Evolutionary conservation across 2,797 vertebrate species (phyloP).

Genomic region (Champsocephalus gunnari): DNA sequence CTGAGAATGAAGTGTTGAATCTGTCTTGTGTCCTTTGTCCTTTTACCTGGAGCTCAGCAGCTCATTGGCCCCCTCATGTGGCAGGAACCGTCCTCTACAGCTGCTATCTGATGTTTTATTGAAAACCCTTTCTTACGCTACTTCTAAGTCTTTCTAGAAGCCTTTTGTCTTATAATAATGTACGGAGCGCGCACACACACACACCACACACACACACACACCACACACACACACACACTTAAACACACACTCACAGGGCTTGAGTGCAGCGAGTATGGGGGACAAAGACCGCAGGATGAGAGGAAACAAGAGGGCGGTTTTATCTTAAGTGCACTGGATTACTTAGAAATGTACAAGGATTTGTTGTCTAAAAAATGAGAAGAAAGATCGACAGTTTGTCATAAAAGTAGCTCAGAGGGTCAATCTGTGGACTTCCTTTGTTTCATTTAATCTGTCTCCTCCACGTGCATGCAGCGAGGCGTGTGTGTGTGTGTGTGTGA

Average conservation of each 20-base stretch:
- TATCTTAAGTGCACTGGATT: conserved; percentile 39
- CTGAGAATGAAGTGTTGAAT: conserved; percentile 60
- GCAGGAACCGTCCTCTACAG: conserved; percentile 45
- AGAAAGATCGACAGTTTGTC: not conserved
- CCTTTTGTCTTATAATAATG: conserved; percentile 50
- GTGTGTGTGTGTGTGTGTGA: conserved; percentile 3
- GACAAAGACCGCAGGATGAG: not conserved
- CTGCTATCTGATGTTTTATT: not conserved
- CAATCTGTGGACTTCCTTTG: conserved; percentile 13
- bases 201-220: conserved; percentile 7
- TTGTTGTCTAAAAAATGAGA: conserved; percentile 10
- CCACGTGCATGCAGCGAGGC: conserved; percentile 1
- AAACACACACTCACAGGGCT: conserved; percentile 13
- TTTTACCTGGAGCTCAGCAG: conserved; percentile 2
- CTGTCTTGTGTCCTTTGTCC: conserved; percentile 15
- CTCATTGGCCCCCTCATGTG: conserved; percentile 66
- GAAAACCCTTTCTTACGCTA: conserved; percentile 4
- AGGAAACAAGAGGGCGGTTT: conserved; percentile 9
- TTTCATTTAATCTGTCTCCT: conserved; percentile 12
- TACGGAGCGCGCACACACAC: not conserved
- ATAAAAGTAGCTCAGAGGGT: conserved; percentile 12
- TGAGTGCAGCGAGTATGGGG: conserved; percentile 27
- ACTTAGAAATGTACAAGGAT: conserved; percentile 41
- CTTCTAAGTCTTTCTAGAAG: conserved; percentile 9
- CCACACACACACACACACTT: not conserved